Evolutionary conservation across 2,113 vertebrate species (phyloP).

Genomic region (Melanotaenia duboulayi): DNA sequence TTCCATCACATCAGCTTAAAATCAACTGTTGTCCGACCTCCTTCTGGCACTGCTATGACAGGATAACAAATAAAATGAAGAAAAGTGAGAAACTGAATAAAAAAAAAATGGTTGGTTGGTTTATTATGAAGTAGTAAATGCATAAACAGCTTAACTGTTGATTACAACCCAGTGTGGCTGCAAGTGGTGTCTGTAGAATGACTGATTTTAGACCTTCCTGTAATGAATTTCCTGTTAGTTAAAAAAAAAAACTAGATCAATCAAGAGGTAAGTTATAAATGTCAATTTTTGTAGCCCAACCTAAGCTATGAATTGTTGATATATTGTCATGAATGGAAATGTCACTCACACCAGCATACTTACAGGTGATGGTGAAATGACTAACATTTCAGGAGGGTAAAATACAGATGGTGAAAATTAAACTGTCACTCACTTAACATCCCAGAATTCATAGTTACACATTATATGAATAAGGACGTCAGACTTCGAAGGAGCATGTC

Average conservation of each 20-base stretch:
- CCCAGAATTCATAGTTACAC: slow-evolving; percentile 41
- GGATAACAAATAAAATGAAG: slow-evolving; percentile 23
- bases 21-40: slow-evolving; percentile 47
- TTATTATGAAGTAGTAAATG: background rate
- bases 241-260: background rate
- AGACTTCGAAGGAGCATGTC: slow-evolving; percentile 32
- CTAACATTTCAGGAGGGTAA: slow-evolving; percentile 27
- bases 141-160: slow-evolving; percentile 4
- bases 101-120: slow-evolving; percentile 7
- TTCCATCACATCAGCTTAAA: slow-evolving; percentile 51
- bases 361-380: slow-evolving; percentile 39
- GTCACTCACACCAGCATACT: slow-evolving; percentile 36
- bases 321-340: slow-evolving; percentile 58
- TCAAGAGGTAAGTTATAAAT: slow-evolving; percentile 24
- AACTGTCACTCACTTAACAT: slow-evolving; percentile 76
- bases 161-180: slow-evolving; percentile 6
- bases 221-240: background rate
- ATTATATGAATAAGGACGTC: slow-evolving; percentile 68
- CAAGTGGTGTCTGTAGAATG: background rate
- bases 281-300: slow-evolving; percentile 10
- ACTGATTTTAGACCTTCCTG: background rate
- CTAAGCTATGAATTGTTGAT: slow-evolving; percentile 8
- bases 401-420: slow-evolving; percentile 68
- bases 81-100: slow-evolving; percentile 5
- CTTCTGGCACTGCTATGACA: slow-evolving; percentile 5